phyloP scores from a whole-genome alignment of 2,888 invertebrate genomes.

The Podotricha telesiphe region DNA sequence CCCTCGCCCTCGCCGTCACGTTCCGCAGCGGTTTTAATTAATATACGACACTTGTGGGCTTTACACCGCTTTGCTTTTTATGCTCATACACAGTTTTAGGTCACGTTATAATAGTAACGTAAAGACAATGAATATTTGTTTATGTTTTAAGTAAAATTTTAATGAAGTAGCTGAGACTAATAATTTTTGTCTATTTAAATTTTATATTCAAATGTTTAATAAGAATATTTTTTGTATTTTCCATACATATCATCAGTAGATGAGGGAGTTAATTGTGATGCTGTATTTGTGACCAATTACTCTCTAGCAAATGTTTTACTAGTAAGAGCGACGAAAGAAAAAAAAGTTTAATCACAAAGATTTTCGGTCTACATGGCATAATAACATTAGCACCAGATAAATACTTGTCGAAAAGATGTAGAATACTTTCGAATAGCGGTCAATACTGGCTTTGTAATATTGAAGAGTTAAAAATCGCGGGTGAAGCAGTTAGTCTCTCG shows the following conservation, averaged over 20 bases:
- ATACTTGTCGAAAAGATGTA: no score
- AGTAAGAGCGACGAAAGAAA: no score
- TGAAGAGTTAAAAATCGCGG: no score
- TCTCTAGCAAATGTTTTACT: no score
- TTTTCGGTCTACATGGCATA: no score
- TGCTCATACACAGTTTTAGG: conserved; percentile 31
- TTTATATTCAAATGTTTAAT: not conserved
- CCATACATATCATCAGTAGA: no score
- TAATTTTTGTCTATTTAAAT: not conserved
- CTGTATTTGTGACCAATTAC: not conserved
- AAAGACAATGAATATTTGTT: not conserved
- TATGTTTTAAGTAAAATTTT: not conserved
- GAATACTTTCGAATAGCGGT: no score
- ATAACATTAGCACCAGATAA: no score
- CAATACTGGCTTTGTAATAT: no score
- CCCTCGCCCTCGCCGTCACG: conserved; percentile 50
- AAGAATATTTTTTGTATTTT: not conserved
- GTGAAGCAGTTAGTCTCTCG: no score
- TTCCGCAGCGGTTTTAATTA: conserved; percentile 60
- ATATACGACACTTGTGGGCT: conserved; percentile 63
- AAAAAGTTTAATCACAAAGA: no score
- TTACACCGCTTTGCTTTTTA: conserved; percentile 36
- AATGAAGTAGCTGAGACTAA: not conserved
- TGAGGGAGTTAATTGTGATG: no score
- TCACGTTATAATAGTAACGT: conserved; percentile 26